Evolutionary conservation across 2,113 vertebrate genomes (phyloP).

Genomic region (Embiotoca jacksoni): DNA sequence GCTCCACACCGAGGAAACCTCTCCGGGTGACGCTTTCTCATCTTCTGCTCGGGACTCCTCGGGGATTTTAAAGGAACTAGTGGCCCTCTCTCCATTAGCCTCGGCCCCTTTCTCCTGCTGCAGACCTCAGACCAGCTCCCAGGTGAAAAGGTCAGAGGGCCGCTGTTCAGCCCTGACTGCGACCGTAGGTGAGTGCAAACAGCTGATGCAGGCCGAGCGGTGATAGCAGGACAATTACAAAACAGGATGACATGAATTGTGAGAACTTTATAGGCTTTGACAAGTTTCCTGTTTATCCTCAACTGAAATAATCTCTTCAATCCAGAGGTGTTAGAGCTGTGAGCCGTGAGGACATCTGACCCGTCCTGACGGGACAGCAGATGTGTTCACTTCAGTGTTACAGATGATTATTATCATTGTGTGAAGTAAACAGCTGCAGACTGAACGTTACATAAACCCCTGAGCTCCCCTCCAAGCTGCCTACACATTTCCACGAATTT

Average conservation of each 20-base stretch:
- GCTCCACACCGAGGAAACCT: slow-evolving; percentile 38
- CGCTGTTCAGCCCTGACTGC: slow-evolving; percentile 41
- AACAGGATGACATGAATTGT: background rate
- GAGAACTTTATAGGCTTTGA: slow-evolving; percentile 3
- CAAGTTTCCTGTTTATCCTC: background rate
- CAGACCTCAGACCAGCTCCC: slow-evolving; percentile 47
- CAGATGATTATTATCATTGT: background rate
- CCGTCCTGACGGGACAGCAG: background rate
- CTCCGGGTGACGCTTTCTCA: slow-evolving; percentile 29
- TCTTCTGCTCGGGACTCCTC: slow-evolving; percentile 26
- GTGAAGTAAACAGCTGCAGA: slow-evolving; percentile 28
- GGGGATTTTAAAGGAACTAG: slow-evolving; percentile 66
- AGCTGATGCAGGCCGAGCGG: slow-evolving; percentile 24
- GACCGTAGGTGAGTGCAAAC: slow-evolving; percentile 66
- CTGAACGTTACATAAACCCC: slow-evolving; percentile 43
- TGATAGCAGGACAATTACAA: slow-evolving; percentile 30
- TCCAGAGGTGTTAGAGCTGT: background rate
- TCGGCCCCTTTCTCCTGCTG: slow-evolving; percentile 8
- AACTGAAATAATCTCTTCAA: background rate
- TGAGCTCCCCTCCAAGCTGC: slow-evolving; percentile 15
- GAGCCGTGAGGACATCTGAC: background rate
- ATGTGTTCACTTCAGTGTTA: background rate
- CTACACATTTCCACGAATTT: slow-evolving; percentile 13
- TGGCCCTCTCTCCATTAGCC: slow-evolving; percentile 25
- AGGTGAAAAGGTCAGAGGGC: slow-evolving; percentile 70